phyloP scores from a whole-genome alignment of 1,140 invertebrate genomes.

The Drosophila insularis region DNA sequence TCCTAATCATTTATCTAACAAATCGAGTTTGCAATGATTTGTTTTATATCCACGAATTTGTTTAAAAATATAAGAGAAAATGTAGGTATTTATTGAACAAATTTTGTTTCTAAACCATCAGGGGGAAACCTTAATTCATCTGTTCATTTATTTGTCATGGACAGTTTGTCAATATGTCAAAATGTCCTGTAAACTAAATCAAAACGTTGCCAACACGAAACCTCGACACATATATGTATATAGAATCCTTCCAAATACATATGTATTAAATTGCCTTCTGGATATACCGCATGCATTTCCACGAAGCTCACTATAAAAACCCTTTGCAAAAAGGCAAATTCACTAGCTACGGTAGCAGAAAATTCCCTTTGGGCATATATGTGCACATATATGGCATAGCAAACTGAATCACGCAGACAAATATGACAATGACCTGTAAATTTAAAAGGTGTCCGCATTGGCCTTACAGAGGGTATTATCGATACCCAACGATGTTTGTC shows the following conservation, averaged over 20 bases:
- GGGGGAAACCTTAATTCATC: too few species aligned
- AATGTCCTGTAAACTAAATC: background rate
- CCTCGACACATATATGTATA: background rate
- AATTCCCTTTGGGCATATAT: background rate
- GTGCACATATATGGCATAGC: background rate
- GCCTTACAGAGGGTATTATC: background rate
- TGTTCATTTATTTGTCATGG: too few species aligned
- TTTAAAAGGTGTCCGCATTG: background rate
- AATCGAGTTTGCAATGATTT: too few species aligned
- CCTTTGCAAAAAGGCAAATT: background rate
- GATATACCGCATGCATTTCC: background rate
- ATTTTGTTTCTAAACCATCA: too few species aligned
- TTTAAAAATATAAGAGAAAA: too few species aligned
- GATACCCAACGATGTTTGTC: background rate
- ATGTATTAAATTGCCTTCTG: background rate
- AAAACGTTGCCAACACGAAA: background rate
- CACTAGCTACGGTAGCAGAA: background rate
- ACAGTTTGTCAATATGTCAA: background rate
- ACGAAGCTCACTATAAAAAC: background rate
- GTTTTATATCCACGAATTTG: too few species aligned
- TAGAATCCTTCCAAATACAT: background rate
- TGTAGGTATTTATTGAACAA: too few species aligned
- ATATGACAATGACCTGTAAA: conserved; percentile 6
- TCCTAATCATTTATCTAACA: too few species aligned
- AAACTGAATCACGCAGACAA: background rate